These are phyloP conservation scores for Nycticorax nycticorax DNA, from an alignment of 2,113 vertebrate species.

Conservation along the genomic window DNA sequence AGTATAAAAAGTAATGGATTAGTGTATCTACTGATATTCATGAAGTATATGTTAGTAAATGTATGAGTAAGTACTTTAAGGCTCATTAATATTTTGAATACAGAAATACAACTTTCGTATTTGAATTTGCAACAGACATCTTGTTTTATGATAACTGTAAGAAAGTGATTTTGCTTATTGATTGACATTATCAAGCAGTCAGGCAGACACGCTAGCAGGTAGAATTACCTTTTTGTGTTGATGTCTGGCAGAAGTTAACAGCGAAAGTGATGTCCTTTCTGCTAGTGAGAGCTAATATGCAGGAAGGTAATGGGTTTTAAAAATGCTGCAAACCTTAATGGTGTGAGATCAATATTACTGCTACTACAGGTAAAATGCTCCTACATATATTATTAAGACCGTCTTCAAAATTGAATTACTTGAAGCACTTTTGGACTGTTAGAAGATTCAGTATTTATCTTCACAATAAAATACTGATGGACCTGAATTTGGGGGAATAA, in stretches of 20 bases:
- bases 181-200: conserved; percentile 78
- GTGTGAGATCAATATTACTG: conserved; percentile 79
- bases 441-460: conserved; percentile 54
- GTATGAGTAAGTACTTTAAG: not conserved
- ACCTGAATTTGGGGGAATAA: not conserved
- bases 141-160: conserved; percentile 64
- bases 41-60: not conserved
- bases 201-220: conserved; percentile 73
- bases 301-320: conserved; percentile 75
- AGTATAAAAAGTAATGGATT: not conserved
- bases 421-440: conserved; percentile 46
- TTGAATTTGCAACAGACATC: conserved; percentile 48
- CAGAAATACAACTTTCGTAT: conserved; percentile 21
- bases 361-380: conserved; percentile 73
- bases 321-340: conserved; percentile 76
- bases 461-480: conserved; percentile 71
- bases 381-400: conserved; percentile 78
- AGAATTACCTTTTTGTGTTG: conserved; percentile 75
- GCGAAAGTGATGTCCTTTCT: conserved; percentile 72
- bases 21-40: not conserved
- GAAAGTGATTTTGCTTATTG: conserved; percentile 77
- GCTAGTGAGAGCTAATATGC: conserved; percentile 58
- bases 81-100: not conserved
- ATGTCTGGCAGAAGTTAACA: conserved; percentile 75
- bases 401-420: conserved; percentile 62